These are phyloP conservation scores for Trissoscelio sp. DNA, from an alignment of 2,888 invertebrate species.

Conservation along the genomic window DNA sequence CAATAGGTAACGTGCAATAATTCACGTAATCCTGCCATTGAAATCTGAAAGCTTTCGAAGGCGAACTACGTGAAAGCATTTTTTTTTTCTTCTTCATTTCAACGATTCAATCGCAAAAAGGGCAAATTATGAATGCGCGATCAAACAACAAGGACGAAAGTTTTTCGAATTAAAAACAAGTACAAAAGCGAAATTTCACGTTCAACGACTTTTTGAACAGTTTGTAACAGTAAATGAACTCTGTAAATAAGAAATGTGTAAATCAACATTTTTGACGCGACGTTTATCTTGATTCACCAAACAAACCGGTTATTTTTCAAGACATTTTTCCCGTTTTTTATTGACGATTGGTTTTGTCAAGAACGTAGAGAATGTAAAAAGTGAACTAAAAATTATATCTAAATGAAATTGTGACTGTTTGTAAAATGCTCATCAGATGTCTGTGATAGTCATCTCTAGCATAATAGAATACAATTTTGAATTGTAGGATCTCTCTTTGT, in stretches of 20 bases:
- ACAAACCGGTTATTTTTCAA: constrained; percentile 43
- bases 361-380: constrained; percentile 50
- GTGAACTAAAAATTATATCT: constrained; percentile 53
- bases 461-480: constrained; percentile 64
- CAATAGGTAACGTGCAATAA: constrained; percentile 27
- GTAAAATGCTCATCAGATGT: constrained; percentile 67
- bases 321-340: constrained; percentile 21
- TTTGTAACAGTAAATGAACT: constrained; percentile 34
- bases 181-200: constrained; percentile 42
- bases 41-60: neutral
- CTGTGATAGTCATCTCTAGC: constrained; percentile 69
- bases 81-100: constrained; percentile 32
- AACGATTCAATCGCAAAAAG: constrained; percentile 33
- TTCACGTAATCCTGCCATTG: neutral
- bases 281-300: constrained; percentile 33
- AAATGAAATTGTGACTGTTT: constrained; percentile 58
- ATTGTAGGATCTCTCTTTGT: constrained; percentile 58
- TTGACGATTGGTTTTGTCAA: constrained; percentile 9
- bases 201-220: constrained; percentile 20
- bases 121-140: constrained; percentile 33
- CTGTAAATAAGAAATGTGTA: constrained; percentile 51
- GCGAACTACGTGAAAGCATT: neutral
- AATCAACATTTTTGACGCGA: constrained; percentile 42
- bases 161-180: constrained; percentile 43
- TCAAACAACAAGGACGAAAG: constrained; percentile 6